These are phyloP conservation scores for Nixonia krombeini DNA, from an alignment of 1,140 invertebrate species.

Conservation along the genomic window DNA sequence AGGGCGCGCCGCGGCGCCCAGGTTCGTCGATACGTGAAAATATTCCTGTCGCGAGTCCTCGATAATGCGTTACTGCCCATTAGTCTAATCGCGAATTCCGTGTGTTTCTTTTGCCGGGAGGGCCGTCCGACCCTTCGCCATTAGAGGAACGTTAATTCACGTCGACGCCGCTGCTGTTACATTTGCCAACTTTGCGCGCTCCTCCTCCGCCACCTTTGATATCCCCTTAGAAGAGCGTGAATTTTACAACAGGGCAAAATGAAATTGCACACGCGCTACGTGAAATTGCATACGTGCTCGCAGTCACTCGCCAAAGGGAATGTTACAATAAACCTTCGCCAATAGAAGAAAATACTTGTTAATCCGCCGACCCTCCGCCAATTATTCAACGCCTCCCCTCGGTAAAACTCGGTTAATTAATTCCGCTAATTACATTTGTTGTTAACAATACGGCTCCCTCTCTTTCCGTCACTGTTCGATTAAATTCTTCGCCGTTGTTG, in stretches of 20 bases:
- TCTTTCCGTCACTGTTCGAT: too few relatives aligned
- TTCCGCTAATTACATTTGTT: too few relatives aligned
- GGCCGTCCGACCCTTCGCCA: slow-evolving; percentile 4
- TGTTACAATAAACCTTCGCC: too few relatives aligned
- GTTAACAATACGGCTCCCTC: too few relatives aligned
- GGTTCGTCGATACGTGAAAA: slow-evolving; percentile 41
- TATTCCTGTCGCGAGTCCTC: slow-evolving; percentile 29
- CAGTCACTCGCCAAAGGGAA: too few relatives aligned
- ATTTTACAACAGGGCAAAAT: slow-evolving; percentile 23
- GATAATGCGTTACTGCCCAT: slow-evolving; percentile 29
- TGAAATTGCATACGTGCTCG: too few relatives aligned
- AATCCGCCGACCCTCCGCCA: too few relatives aligned
- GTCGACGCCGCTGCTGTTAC: not conserved
- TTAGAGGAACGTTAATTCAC: slow-evolving; percentile 24
- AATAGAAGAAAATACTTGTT: too few relatives aligned
- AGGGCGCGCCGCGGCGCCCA: slow-evolving; percentile 5
- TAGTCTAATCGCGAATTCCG: slow-evolving; percentile 25
- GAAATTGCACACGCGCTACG: slow-evolving; percentile 1
- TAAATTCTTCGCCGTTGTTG: too few relatives aligned
- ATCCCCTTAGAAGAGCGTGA: not conserved
- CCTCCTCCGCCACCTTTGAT: not conserved
- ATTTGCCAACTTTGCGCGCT: not conserved
- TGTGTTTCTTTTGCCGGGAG: slow-evolving; percentile 27
- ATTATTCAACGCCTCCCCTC: too few relatives aligned
- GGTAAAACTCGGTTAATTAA: too few relatives aligned